A percentile compares a stretch with the other conserved stretches of the same genome.
Conservation (phyloP, 2,797 vertebrate species). For the Nannoperca obscura region DNA sequence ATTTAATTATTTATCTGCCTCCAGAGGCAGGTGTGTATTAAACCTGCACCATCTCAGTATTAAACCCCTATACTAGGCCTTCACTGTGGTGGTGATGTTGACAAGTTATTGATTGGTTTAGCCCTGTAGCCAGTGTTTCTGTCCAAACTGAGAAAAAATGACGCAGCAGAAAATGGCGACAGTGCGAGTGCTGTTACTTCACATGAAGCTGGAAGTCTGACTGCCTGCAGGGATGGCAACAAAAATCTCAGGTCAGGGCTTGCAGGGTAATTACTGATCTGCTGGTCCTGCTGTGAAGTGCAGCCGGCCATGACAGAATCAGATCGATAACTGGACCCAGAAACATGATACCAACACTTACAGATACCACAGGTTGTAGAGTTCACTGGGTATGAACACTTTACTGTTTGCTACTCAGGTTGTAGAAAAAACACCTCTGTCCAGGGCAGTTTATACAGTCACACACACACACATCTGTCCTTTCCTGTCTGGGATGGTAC, state of each 20-base stretch:
- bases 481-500: constrained; percentile 41
- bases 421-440: constrained; percentile 29
- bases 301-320: constrained; percentile 25
- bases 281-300: constrained; percentile 26
- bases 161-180: constrained; percentile 42
- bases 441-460: constrained; percentile 20
- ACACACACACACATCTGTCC: constrained; percentile 4
- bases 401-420: neutral
- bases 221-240: constrained; percentile 23
- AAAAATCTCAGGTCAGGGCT: constrained; percentile 52
- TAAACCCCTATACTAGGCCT: neutral
- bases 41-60: neutral
- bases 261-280: constrained; percentile 51
- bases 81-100: neutral
- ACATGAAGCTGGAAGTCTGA: constrained; percentile 24
- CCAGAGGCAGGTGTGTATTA: too few species aligned
- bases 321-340: constrained; percentile 40
- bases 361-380: neutral
- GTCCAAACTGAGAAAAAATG: constrained; percentile 42
- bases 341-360: constrained; percentile 18
- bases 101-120: constrained; percentile 33
- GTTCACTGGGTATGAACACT: constrained; percentile 23
- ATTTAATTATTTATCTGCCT: constrained; percentile 35
- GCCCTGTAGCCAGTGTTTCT: constrained; percentile 21
- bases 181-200: constrained; percentile 20